Percentiles rank a stretch among this genome's conserved stretches.
phyloP scores from a whole-genome alignment of 2,888 invertebrate species.

The Pemphredon lugubris region DNA sequence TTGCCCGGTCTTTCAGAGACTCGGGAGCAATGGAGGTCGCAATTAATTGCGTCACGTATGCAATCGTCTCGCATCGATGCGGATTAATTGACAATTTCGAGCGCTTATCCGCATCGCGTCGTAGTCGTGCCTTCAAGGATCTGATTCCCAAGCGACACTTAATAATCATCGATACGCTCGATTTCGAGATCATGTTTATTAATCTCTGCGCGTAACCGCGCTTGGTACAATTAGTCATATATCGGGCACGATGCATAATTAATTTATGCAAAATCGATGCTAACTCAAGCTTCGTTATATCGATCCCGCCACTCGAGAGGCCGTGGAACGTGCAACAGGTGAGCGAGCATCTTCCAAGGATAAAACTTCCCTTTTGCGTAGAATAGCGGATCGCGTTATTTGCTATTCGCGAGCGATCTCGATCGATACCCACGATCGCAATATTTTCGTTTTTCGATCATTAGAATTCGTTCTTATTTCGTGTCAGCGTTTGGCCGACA shows the following conservation, averaged over 20 bases:
- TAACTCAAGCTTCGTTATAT: conserved; percentile 51
- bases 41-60: conserved; percentile 20
- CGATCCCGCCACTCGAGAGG: conserved; percentile 46
- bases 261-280: conserved; percentile 73
- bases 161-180: not conserved
- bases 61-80: conserved; percentile 1
- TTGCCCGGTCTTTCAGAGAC: conserved; percentile 10
- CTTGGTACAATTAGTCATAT: conserved; percentile 65
- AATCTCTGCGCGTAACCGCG: conserved; percentile 6
- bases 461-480: no score
- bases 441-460: no score
- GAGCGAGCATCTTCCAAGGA: conserved; percentile 48
- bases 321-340: conserved; percentile 59
- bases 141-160: conserved; percentile 2
- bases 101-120: not conserved
- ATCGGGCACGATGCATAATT: conserved; percentile 74
- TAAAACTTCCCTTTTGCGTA: conserved; percentile 5
- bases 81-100: conserved; percentile 23
- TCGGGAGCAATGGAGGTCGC: conserved; percentile 15
- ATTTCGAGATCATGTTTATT: conserved; percentile 51
- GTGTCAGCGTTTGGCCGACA: no score
- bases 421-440: no score
- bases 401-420: not conserved
- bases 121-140: conserved; percentile 23
- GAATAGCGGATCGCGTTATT: not conserved